Evolutionary conservation across 1,140 invertebrate species (phyloP), one percentile per base, ranked within the genome.

Genomic region (Octopus bimaculoides): DNA sequence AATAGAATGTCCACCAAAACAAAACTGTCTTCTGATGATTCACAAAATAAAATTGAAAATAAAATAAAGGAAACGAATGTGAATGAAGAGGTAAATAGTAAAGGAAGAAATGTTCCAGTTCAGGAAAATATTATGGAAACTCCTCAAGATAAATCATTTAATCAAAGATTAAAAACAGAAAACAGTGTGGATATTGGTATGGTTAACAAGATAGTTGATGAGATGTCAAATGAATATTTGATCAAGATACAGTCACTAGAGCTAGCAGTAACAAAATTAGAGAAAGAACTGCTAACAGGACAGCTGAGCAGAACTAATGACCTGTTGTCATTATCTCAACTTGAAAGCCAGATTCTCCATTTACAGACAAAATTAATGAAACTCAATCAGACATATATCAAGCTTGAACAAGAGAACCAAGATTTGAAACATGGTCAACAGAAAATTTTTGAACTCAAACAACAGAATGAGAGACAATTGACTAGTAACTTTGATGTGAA

Each of bases 281-380:
- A 88, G 83, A 89, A 89, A 66, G 78, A 85, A 71, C 71, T 88
- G 26, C 80, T 89, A 77, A 75, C 75, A 14, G 86, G 86, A 81
- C 83, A 83, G 73, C 12, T 87, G 52, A 80, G 84, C 14, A 85
- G 86, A 80, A 83, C 86, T 80, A 87, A 86, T 77, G 85, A 88
- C 76, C 79, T 84, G 5, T 81, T 77, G n/a, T 83, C 83, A 7
- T 83, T 88, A 56, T 81, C 83, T 9, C 84, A 80, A 53, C 80
- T 89, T 26, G 88, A 89, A 82, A 88, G 87, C 80, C 83, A 86
- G 54, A 85, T 89, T 52, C 78, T 88, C 9, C 85, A 80, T 79
- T 80, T 89, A 9, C 87, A 89, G 81, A 89, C 88, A 78, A 85
- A 86, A 71, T 77, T 89, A 3, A 75, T 88, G 69, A 85, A 83